Percentiles rank a stretch among this genome's conserved stretches.
Conservation (phyloP, 1,140 invertebrate species). For the Lucilia cuprina region DNA sequence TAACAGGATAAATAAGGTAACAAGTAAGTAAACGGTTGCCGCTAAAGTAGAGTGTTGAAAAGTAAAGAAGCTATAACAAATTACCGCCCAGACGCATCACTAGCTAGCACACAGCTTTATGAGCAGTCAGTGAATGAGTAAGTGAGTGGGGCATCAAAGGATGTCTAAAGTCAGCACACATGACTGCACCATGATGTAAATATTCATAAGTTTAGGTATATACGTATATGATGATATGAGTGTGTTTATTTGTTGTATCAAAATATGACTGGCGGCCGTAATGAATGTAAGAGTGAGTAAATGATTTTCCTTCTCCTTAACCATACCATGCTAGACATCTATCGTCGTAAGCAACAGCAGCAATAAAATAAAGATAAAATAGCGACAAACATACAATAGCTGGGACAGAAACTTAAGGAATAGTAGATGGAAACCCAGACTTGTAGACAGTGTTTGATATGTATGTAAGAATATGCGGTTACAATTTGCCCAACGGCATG, state of each 20-base stretch:
- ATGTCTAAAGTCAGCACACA: neutral
- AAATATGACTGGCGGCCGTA: conserved; percentile 13
- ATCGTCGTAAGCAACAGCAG: neutral
- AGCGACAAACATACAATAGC: neutral
- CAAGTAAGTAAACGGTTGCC: conserved; percentile 32
- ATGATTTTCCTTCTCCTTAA: neutral
- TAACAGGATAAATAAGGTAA: conserved; percentile 28
- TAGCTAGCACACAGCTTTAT: neutral
- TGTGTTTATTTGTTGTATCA: neutral
- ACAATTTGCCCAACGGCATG: conserved; percentile 28
- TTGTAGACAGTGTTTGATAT: neutral
- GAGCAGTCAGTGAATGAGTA: neutral
- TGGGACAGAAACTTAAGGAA: neutral
- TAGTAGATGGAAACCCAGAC: neutral
- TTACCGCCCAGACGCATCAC: conserved; percentile 54
- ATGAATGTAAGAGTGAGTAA: neutral
- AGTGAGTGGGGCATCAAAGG: neutral
- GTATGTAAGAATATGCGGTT: neutral
- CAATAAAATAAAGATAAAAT: neutral
- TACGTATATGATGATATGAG: neutral
- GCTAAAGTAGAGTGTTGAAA: conserved; percentile 54
- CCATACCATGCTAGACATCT: neutral
- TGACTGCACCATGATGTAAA: neutral
- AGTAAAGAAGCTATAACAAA: conserved; percentile 63
- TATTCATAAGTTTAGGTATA: neutral